Evolutionary conservation across 2,797 vertebrate genomes (phyloP), one percentile per base, ranked within the genome.

Genomic region (Anabas testudineus): DNA sequence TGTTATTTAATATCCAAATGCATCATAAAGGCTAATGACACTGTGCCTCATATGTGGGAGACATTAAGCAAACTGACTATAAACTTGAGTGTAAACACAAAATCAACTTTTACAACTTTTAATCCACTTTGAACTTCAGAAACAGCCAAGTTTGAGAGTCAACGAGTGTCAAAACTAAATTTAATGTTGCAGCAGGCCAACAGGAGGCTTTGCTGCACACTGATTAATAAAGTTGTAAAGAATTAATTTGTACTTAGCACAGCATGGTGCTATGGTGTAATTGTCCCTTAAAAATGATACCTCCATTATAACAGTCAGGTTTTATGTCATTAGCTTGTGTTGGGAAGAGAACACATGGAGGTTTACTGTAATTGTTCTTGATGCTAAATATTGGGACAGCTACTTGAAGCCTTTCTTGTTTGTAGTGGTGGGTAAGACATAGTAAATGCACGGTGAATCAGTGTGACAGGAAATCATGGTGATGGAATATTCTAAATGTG

Each of bases 191-290:
- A 36, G 48, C 2, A 7, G 2, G 68, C 74, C 53, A 34, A 36
- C 70, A 48, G 71, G 67, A 63, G 60, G 58, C 57, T 51, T 7
- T 16, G 49, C 59, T 67, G 58, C 68, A 81, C 63, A 48, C 65
- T 72, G 72, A 56, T 52, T 69, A 68, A 83, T 66, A 51, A 67
- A 73, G 56, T 26, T 39, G 39, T 53, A 66, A 51, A 78, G 47
- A 84, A 80, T 81, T 73, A 54, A 86, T 76, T 78, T 80, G 66
- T 53, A 76, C 70, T 80, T 54, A 66, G 62, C 72, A 21, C 81
- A 76, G 85, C 52, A 13, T 71, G 69, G 32, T 47, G 59, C 58
- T 63, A 61, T 59, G 78, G 52, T 63, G 78, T 75, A 81, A 81
- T 67, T 74, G 54, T 74, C 22, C 48, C 46, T 60, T 64, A 34